Evolutionary conservation across 2,888 invertebrate species (phyloP), one percentile per base, ranked within the genome.

Genomic region (Linnaemya tessellans): DNA sequence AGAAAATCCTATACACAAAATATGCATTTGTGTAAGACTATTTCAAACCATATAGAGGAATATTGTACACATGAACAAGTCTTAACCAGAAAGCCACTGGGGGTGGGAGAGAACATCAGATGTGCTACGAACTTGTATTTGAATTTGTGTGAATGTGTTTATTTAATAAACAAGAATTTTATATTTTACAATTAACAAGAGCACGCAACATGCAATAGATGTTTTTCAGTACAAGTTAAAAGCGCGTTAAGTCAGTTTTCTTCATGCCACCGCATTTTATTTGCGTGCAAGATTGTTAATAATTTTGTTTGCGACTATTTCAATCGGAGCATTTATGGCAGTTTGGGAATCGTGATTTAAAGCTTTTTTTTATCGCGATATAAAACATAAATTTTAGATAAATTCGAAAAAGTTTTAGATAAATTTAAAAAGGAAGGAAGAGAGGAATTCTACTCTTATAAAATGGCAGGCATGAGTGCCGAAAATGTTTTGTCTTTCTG

Each of bases 141-240:
- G 54, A 56, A 56, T 1, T 56, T 20, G 11, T 22, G 11, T 25
- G 7, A 56, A 56, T 56, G 13, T 56, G 13, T 56, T 22, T 56
- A 56, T 25, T 56, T 25, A 56, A 25, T 56, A 56, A 56, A 56
- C 25, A 54, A 54, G 13, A 22, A 22, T 54, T 20, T 22, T 51
- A 8, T 51, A 10, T n/a, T n/a, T n/a, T n/a, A n/a, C n/a, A n/a
- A n/a, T n/a, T n/a, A n/a, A n/a, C n/a, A 30, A 30, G 5, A 30
- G 30, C 30, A 5, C 5, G 30, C 30, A 30, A 30, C 30, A 30
- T 30, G 2, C 30, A 30, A 5, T 30, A 5, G 30, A 30, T 30
- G 30, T 22, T 13, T 54, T 54, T 4, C 22, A 3, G 4, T 54
- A 13, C 51, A 54, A 54, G 10, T 54, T 22, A 11, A 4, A 22